Base-by-base conservation (phyloP, 2,888 invertebrate genomes). In the Boloria selene region DNA sequence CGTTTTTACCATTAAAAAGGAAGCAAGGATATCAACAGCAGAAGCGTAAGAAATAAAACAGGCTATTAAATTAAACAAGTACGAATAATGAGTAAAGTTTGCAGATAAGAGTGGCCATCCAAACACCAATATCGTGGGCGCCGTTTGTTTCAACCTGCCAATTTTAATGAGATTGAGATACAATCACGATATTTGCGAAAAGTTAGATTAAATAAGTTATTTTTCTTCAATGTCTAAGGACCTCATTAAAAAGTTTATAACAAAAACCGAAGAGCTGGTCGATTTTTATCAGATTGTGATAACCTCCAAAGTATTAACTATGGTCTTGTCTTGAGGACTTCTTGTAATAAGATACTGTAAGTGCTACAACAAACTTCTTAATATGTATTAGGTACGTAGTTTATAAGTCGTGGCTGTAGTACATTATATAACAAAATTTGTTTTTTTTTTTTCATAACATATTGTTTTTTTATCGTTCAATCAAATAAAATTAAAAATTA, bases 171-270 rank as follows among this genome's bases (percentile, higher is more conserved):
- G 75, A 75, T 76, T 49, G 70, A 69, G 80, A 81, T 79, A 70
- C 72, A 75, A 80, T 79, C 79, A 67, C 61, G 67, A 72, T 74
- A 74, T 76, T 76, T 74, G 70, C 70, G 65, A 69, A 73, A 81
- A 82, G 77, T 82, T 81, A 75, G 77, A 82, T 81, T 80, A 81
- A 80, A 79, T 78, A 81, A 81, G 73, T 82, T 80, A 76, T 80
- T 80, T 82, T 82, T 81, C 74, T 74, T 61, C 70, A 71, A 73
- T 72, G 67, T 73, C 70, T 64, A 68, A 64, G 69, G 72, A 74
- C 70, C 76, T 79, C 76, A 79, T 82, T 80, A 77, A 74, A 74
- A 79, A 79, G 72, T 79, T 79, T 64, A 74, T 31, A 31, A 75
- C 74, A 77, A 78, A 73, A 70, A 70, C 44, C 22, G 13, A 26